Base-by-base conservation (phyloP, 1,140 invertebrate genomes). In the Bilobella aurantiaca region DNA sequence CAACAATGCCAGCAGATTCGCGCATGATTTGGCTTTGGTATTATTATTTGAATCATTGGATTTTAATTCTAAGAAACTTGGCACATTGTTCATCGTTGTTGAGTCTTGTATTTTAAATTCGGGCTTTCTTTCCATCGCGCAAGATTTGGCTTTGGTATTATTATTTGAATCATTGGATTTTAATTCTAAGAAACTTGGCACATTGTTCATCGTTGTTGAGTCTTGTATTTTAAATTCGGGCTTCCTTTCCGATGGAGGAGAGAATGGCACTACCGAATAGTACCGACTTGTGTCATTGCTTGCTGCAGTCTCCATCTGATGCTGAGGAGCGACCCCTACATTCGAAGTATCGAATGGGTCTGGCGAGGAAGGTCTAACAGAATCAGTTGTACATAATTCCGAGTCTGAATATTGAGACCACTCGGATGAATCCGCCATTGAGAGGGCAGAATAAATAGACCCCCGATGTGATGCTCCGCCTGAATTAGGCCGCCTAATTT, bases 341-440 rank as follows among this genome's bases (percentile, higher is more conserved):
- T 67, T 70, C 42, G 68, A 70, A n/a, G 71, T 73, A 42, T 73
- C 71, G 64, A 73, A 73, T 8, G 71, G 71, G 60, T 73, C 71
- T 14, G 71, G 68, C 0, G 71, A 68, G 1, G 46, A 5, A 34
- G 42, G 53, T 58, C 12, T 12, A 23, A 53, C 5, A 23, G 14
- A 12, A 12, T 23, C 49, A 23, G 49, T 16, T 16, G 49, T 23
- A 53, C 25, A 53, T 12, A 34, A 58, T 2, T 46, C 56, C 1
- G 64, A 66, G 23, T 53, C 56, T 16, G 60, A 53, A 25, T 66
- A 42, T 53, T 63, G 34, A 37, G 69, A 68, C 69, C 69, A 70
- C 14, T 70, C 69, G 1, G 66, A 68, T 23, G 69, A 70, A 46
- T 68, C 65, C 3, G 65, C 65, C 8, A 63, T 37, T 14, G 65